Evolutionary conservation across 1,140 invertebrate species (phyloP).

Genomic region (Paramacrobiotus metropolitanus): DNA sequence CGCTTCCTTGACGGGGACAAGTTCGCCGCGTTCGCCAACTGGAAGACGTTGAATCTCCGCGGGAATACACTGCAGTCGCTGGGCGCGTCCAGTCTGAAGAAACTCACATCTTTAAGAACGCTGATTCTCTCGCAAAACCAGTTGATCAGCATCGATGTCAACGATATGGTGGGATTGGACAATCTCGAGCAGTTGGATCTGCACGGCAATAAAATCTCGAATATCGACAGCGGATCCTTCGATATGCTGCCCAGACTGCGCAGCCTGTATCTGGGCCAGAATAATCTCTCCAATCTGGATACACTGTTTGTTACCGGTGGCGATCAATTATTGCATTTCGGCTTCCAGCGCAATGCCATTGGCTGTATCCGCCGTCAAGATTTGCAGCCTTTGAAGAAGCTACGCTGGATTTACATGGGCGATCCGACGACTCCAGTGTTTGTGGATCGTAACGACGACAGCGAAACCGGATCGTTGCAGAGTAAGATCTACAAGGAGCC

Average conservation of each 20-base stretch:
- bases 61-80: background rate
- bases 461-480: background rate
- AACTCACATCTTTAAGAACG: background rate
- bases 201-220: background rate
- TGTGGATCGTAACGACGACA: background rate
- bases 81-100: background rate
- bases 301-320: background rate
- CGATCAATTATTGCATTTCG: background rate
- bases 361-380: background rate
- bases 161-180: background rate
- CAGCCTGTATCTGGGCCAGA: background rate
- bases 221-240: background rate
- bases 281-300: background rate
- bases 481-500: background rate
- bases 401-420: background rate
- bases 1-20: background rate
- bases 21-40: background rate
- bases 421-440: background rate
- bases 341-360: background rate
- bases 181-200: background rate
- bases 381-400: background rate
- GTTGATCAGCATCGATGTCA: background rate
- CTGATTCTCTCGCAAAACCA: background rate
- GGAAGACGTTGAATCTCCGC: background rate
- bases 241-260: background rate